Conservation (phyloP, 2,797 vertebrate species). For the Mormyrus proboscirostris region DNA sequence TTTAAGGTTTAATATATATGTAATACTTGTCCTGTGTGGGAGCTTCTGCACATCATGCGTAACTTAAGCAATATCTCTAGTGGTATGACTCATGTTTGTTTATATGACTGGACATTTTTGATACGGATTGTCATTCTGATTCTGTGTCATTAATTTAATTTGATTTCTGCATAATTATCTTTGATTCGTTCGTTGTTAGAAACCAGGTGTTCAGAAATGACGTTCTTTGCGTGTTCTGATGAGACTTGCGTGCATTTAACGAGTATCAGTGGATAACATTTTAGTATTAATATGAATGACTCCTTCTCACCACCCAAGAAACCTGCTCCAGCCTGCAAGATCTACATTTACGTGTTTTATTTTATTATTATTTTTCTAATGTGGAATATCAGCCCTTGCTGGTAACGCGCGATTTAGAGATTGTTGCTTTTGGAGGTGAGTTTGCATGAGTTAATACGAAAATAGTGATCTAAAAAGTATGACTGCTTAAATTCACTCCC, state of each 20-base stretch:
- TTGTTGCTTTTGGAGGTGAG: not conserved
- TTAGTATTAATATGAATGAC: not conserved
- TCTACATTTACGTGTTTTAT: not conserved
- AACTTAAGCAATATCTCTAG: constrained; percentile 16
- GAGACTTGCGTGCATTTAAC: not conserved
- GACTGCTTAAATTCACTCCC: not conserved
- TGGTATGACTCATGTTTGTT: not conserved
- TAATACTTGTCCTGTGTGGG: not conserved
- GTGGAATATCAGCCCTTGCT: not conserved
- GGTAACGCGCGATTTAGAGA: not conserved
- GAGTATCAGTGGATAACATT: not conserved
- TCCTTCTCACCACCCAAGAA: not conserved
- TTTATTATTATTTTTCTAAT: not conserved
- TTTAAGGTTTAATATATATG: not conserved
- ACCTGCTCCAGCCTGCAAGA: not conserved
- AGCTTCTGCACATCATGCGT: not conserved
- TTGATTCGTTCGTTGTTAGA: not conserved
- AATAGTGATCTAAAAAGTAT: not conserved
- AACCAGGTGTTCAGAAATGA: not conserved
- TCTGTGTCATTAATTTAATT: not conserved
- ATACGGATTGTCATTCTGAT: not conserved
- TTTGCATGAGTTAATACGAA: not conserved
- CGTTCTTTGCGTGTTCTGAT: not conserved
- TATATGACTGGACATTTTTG: not conserved
- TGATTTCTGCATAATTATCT: not conserved